Evolutionary conservation across 2,888 invertebrate genomes (phyloP).

Genomic region (Erebia epiphron): DNA sequence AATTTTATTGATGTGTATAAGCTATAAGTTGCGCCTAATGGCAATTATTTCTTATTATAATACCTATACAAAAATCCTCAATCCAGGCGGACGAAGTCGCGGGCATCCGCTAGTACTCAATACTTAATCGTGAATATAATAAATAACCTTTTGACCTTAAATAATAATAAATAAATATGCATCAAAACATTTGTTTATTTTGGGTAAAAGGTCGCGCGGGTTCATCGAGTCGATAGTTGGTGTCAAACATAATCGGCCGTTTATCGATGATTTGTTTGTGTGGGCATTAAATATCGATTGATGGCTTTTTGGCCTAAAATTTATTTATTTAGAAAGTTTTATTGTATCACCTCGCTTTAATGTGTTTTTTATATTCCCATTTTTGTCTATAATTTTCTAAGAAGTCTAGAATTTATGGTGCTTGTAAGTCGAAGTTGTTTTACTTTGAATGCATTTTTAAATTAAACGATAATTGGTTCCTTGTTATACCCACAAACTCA

Average conservation of each 20-base stretch:
- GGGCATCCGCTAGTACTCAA: no score
- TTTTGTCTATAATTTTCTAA: conserved; percentile 1
- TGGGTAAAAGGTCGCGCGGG: conserved; percentile 33
- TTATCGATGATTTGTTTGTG: conserved; percentile 31
- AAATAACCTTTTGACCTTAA: conserved; percentile 16
- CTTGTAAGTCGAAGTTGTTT: neutral
- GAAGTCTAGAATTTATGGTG: neutral
- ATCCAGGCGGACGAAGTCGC: no score
- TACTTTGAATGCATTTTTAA: neutral
- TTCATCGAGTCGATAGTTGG: conserved; percentile 20
- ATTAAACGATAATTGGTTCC: neutral
- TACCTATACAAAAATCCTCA: no score
- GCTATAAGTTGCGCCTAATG: neutral
- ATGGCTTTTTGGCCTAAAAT: neutral
- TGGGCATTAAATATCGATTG: conserved; percentile 33
- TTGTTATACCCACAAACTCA: no score
- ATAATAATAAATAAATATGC: conserved; percentile 14
- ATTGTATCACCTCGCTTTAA: conserved; percentile 26
- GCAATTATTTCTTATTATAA: conserved; percentile 15
- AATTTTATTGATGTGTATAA: neutral
- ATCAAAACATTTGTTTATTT: conserved; percentile 24
- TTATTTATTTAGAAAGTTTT: conserved; percentile 26
- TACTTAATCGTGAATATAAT: neutral
- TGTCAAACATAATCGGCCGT: conserved; percentile 20
- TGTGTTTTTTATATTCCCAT: conserved; percentile 1